phyloP scores from a whole-genome alignment of 2,888 invertebrate species.

The Drosophila sordidula region DNA sequence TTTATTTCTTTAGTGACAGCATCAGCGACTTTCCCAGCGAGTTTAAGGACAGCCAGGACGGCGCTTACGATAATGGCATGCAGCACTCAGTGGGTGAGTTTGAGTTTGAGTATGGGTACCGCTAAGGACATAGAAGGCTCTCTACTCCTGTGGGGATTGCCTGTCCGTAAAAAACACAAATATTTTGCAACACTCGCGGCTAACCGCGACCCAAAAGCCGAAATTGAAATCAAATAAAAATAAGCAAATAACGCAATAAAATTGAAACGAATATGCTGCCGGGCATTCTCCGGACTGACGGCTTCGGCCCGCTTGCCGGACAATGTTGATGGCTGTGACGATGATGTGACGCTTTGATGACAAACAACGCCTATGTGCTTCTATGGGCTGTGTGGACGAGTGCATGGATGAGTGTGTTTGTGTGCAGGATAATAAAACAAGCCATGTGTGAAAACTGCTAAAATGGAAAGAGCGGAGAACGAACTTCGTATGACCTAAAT shows the following conservation, averaged over 20 bases:
- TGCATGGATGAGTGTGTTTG: conserved; percentile 3
- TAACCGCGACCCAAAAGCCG: conserved; percentile 35
- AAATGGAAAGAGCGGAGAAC: conserved; percentile 36
- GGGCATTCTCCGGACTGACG: conserved; percentile 30
- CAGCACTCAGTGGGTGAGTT: conserved; percentile 88
- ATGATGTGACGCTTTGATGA: conserved; percentile 59
- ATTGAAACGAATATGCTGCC: conserved; percentile 38
- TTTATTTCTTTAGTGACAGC: conserved; percentile 86
- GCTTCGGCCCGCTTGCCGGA: conserved; percentile 21
- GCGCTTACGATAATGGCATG: conserved; percentile 88
- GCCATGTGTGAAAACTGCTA: conserved; percentile 37
- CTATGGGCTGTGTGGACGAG: background rate
- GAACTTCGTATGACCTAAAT: conserved; percentile 36
- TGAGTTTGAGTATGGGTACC: conserved; percentile 1
- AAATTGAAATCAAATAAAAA: conserved; percentile 68
- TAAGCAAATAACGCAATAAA: conserved; percentile 74
- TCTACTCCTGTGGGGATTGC: conserved; percentile 1
- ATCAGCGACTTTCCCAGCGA: conserved; percentile 90
- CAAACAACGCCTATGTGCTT: conserved; percentile 46
- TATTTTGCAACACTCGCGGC: conserved; percentile 53
- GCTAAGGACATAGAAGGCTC: background rate
- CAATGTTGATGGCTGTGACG: conserved; percentile 43
- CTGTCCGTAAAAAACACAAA: conserved; percentile 48
- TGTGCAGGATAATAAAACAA: conserved; percentile 53
- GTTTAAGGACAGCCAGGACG: conserved; percentile 87